Evolutionary conservation across 2,888 invertebrate species (phyloP).

Genomic region (Eristalis tenax): DNA sequence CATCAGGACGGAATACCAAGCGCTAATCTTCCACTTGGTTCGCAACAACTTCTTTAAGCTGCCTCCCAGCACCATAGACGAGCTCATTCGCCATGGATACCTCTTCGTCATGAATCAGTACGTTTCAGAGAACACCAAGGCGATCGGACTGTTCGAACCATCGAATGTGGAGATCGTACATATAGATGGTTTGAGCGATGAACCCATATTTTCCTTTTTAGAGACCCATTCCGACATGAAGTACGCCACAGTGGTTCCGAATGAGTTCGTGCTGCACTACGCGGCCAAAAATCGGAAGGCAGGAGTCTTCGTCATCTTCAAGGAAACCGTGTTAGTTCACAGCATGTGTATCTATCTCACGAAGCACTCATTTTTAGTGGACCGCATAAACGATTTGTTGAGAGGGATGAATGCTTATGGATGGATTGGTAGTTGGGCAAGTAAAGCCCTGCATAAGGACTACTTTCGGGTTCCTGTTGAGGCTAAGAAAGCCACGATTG

Average conservation of each 20-base stretch:
- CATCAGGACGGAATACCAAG: slow-evolving; percentile 74
- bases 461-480: slow-evolving; percentile 24
- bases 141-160: slow-evolving; percentile 53
- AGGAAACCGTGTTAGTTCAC: slow-evolving; percentile 21
- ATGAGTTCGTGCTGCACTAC: slow-evolving; percentile 72
- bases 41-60: slow-evolving; percentile 73
- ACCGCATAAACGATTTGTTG: slow-evolving; percentile 74
- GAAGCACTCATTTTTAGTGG: slow-evolving; percentile 76
- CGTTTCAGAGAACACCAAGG: slow-evolving; percentile 60
- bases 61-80: slow-evolving; percentile 70
- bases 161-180: slow-evolving; percentile 25
- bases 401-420: slow-evolving; percentile 74
- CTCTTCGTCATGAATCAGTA: slow-evolving; percentile 69
- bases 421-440: slow-evolving; percentile 73
- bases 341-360: slow-evolving; percentile 73
- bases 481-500: slow-evolving; percentile 11
- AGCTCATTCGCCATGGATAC: slow-evolving; percentile 67
- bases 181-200: slow-evolving; percentile 42
- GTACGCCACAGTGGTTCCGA: slow-evolving; percentile 24
- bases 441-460: slow-evolving; percentile 24
- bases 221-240: slow-evolving; percentile 40
- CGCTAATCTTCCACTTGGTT: slow-evolving; percentile 74
- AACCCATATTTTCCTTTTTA: slow-evolving; percentile 64
- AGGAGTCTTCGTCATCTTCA: slow-evolving; percentile 23
- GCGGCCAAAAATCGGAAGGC: slow-evolving; percentile 39